Evolutionary conservation across 2,797 vertebrate species (phyloP).

Genomic region (Podarcis siculus): DNA sequence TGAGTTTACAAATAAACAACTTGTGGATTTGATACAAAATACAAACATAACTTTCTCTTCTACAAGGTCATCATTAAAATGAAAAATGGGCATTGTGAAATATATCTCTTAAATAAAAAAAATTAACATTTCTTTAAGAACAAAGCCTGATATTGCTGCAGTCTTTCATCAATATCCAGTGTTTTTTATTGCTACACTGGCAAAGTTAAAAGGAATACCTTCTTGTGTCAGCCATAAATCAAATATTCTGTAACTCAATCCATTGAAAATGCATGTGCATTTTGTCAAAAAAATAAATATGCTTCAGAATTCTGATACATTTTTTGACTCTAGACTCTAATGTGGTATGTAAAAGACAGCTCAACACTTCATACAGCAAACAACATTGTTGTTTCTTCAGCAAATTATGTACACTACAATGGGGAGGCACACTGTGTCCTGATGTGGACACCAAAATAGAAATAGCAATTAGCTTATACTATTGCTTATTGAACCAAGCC

Average conservation of each 20-base stretch:
- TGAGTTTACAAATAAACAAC: too few species aligned
- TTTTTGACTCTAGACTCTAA: background rate
- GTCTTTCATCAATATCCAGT: background rate
- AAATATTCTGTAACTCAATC: background rate
- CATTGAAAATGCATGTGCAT: background rate
- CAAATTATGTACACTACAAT: background rate
- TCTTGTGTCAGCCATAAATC: background rate
- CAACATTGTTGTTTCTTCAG: background rate
- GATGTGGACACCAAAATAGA: background rate
- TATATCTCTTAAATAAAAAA: background rate
- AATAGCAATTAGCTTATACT: background rate
- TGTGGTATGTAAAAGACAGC: background rate
- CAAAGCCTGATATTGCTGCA: background rate
- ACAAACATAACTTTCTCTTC: background rate
- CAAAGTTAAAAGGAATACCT: conserved; percentile 9
- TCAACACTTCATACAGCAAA: background rate
- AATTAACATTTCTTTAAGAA: background rate
- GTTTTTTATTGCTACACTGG: background rate
- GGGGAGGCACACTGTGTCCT: background rate
- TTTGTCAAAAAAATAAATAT: background rate
- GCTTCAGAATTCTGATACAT: background rate
- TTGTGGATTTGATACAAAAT: background rate
- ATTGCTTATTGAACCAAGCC: background rate
- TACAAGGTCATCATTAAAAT: background rate
- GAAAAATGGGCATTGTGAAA: background rate